Conservation (phyloP, 2,797 vertebrate genomes). For the Sebastes steindachneri region DNA sequence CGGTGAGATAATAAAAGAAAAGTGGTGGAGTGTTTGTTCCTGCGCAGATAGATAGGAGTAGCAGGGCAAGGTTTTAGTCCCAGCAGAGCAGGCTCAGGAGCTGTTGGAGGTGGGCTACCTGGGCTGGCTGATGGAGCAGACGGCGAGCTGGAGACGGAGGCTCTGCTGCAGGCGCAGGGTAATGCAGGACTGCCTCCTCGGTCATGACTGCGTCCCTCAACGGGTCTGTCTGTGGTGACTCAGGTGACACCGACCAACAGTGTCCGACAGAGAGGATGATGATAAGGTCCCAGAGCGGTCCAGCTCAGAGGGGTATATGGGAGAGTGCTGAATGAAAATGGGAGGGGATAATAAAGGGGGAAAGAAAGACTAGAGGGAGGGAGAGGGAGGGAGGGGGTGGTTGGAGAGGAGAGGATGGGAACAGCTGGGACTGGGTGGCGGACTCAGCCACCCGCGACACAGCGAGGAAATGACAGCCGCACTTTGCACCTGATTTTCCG, state of each 20-base stretch:
- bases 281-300: constrained; percentile 77
- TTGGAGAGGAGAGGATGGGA: constrained; percentile 73
- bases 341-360: constrained; percentile 59
- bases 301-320: constrained; percentile 74
- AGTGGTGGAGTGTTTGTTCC: constrained; percentile 20
- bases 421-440: constrained; percentile 82
- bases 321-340: constrained; percentile 72
- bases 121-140: constrained; percentile 69
- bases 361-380: constrained; percentile 38
- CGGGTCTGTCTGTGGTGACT: constrained; percentile 48
- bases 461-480: constrained; percentile 81
- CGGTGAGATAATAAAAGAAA: constrained; percentile 13
- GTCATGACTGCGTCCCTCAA: constrained; percentile 81
- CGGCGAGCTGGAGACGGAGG: constrained; percentile 68
- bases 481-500: constrained; percentile 87
- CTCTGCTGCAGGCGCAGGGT: constrained; percentile 76
- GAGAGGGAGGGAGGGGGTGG: constrained; percentile 56
- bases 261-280: constrained; percentile 63
- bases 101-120: constrained; percentile 72
- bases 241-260: constrained; percentile 72
- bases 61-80: constrained; percentile 59
- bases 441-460: constrained; percentile 81
- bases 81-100: constrained; percentile 59
- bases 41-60: constrained; percentile 18
- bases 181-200: constrained; percentile 68